These are phyloP conservation scores for Oceanodroma leucorhoa DNA, from an alignment of 2,797 vertebrate species.

Conservation along the genomic window DNA sequence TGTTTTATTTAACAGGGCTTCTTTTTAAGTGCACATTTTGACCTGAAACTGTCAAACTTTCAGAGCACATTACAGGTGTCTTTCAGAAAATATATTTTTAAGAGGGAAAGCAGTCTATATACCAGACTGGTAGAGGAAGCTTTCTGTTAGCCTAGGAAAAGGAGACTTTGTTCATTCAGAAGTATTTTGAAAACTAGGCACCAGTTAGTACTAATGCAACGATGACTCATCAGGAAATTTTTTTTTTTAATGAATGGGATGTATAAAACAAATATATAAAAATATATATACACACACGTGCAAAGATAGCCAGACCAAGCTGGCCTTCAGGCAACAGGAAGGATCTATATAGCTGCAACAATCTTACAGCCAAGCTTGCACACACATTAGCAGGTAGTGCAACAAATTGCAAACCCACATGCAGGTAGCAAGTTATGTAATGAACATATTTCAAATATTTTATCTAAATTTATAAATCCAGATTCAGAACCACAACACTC, in stretches of 20 bases:
- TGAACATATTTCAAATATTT: neutral
- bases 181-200: neutral
- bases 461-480: neutral
- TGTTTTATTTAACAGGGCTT: neutral
- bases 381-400: neutral
- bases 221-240: neutral
- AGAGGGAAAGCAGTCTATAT: neutral
- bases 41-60: neutral
- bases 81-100: neutral
- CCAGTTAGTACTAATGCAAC: neutral
- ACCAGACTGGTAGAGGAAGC: neutral
- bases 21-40: neutral
- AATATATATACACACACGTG: rapidly evolving
- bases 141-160: neutral
- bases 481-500: neutral
- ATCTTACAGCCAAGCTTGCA: neutral
- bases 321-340: neutral
- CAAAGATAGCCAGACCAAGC: neutral
- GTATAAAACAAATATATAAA: neutral
- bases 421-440: neutral
- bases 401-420: neutral
- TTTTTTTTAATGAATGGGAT: neutral
- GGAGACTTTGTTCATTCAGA: neutral
- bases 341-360: neutral
- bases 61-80: neutral